phyloP scores from a whole-genome alignment of 2,797 vertebrate species.

The Lagocephalus sceleratus region DNA sequence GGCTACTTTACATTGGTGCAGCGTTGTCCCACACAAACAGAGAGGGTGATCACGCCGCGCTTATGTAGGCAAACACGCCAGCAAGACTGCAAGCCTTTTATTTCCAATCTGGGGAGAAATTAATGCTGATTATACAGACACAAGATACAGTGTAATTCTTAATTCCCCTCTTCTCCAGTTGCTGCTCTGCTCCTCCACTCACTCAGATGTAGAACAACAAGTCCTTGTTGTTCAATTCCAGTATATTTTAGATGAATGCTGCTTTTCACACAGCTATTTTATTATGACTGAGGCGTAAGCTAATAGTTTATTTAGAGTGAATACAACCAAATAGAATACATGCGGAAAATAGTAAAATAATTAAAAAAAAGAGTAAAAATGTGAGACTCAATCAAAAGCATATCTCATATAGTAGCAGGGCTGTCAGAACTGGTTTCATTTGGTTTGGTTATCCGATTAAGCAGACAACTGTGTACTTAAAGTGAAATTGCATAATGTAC shows the following conservation, averaged over 20 bases:
- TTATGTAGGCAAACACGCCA: constrained; percentile 65
- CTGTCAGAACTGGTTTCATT: no score
- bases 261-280: no score
- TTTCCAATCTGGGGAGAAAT: constrained; percentile 19
- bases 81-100: constrained; percentile 37
- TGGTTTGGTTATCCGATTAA: no score
- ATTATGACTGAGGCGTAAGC: no score
- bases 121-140: constrained; percentile 25
- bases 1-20: constrained; percentile 79
- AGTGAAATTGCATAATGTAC: not conserved
- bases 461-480: no score
- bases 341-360: not conserved
- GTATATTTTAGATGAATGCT: no score
- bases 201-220: constrained; percentile 46
- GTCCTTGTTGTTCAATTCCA: constrained; percentile 36
- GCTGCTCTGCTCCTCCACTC: constrained; percentile 13
- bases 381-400: no score
- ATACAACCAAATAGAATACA: not conserved
- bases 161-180: constrained; percentile 6
- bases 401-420: no score
- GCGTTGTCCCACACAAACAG: constrained; percentile 69
- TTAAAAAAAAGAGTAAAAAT: no score
- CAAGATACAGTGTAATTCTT: constrained; percentile 3
- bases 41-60: constrained; percentile 57
- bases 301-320: no score